Evolutionary conservation across 2,888 invertebrate species (phyloP), one percentile per base, ranked within the genome.

Genomic region (Alitta virens): DNA sequence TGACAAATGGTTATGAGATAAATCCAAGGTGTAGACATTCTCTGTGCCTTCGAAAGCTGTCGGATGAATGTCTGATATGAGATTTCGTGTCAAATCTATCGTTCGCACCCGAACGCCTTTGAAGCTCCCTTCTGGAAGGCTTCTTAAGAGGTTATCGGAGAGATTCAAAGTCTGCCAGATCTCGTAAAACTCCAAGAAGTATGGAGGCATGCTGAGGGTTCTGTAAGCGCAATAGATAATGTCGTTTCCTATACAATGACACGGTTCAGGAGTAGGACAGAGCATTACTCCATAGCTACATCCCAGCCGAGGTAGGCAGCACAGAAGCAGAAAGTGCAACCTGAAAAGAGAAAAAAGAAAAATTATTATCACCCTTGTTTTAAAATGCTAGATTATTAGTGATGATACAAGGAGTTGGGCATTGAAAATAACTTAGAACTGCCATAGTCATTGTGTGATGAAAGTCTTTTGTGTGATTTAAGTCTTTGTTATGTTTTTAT

Each of bases 181-280:
- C 24, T 24, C 52, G n/a, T 55, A 51, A 46, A 66, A 66, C 18
- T 62, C 62, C 25, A 60, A 38, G 46, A 63, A 66, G 56, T 62
- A 60, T 14, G 66, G 66, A 21, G 64, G 23, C 23, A 50, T 46
- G 25, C 55, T 58, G 27, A 66, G 55, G 2, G 62, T 46, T 23
- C 53, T 40, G 51, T 64, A 63, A 53, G 64, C 64, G 40, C 66
- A 66, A 42, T 64, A 62, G 53, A 66, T 60, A 18, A 59, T 59
- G n/a, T 59, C 57, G 42, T 66, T 57, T 40, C 64, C 56, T 23
- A 62, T 51, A 56, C 66, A 66, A 49, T 60, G 57, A 23, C 66
- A 66, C 7, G 64, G 66, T 26, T 61, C 40, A 2, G 66, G 59
- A 9, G 56, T 59, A 3, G 64, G 66, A 38, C 66, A 66, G 43